These are phyloP conservation scores for Silurus meridionalis DNA, from an alignment of 2,113 vertebrate species.

Conservation along the genomic window DNA sequence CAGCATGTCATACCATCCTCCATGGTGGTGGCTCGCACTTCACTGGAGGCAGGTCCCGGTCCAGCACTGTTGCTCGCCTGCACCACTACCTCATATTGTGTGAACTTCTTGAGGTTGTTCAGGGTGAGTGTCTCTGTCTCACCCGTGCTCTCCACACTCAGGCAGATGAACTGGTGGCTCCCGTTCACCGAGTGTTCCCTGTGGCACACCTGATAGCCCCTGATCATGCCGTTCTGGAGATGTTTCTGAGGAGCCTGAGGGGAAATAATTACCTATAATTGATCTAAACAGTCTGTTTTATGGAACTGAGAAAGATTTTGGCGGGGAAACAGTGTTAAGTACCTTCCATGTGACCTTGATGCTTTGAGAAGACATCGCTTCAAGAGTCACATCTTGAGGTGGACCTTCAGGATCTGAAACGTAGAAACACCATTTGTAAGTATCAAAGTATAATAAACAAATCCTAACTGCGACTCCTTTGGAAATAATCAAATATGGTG, in stretches of 20 bases:
- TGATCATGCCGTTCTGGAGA: constrained; percentile 93
- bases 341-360: constrained; percentile 98
- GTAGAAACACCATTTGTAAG: not conserved
- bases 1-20: constrained; percentile 83
- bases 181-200: constrained; percentile 93
- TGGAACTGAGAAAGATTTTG: not conserved
- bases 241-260: constrained; percentile 90
- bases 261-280: not conserved
- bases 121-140: constrained; percentile 91
- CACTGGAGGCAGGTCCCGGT: constrained; percentile 94
- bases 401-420: constrained; percentile 91
- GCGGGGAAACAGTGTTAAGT: constrained; percentile 50
- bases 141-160: constrained; percentile 92
- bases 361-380: constrained; percentile 94
- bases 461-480: not conserved
- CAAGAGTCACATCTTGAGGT: constrained; percentile 95
- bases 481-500: not conserved
- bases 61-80: constrained; percentile 96
- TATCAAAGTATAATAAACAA: not conserved
- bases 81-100: constrained; percentile 95
- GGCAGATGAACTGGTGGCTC: constrained; percentile 96
- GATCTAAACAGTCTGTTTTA: no score
- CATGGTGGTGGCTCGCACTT: constrained; percentile 93
- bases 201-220: constrained; percentile 96
- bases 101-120: constrained; percentile 96